phyloP scores from a whole-genome alignment of 1,140 invertebrate genomes.

The Drosophila varians region DNA sequence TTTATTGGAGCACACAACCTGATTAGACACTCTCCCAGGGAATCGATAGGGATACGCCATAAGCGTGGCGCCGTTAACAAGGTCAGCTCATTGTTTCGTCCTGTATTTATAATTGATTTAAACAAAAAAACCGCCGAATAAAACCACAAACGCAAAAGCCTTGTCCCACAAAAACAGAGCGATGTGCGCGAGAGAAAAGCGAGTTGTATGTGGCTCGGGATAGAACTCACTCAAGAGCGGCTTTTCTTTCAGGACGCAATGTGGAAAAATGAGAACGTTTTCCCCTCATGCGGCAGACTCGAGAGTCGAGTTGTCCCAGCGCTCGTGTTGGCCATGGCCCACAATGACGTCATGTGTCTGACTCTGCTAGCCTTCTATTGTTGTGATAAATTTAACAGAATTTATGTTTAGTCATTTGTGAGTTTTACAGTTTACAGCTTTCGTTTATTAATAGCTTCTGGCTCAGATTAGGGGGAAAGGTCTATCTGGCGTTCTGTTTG shows the following conservation, averaged over 20 bases:
- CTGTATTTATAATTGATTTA: slow-evolving; percentile 79
- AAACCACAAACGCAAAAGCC: slow-evolving; percentile 56
- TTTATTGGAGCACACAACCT: slow-evolving; percentile 57
- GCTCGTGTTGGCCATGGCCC: slow-evolving; percentile 36
- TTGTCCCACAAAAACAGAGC: slow-evolving; percentile 47
- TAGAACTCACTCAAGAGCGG: slow-evolving; percentile 28
- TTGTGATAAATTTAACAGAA: slow-evolving; percentile 68
- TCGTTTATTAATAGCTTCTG: slow-evolving; percentile 58
- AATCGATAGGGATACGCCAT: slow-evolving; percentile 45
- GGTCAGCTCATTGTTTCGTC: slow-evolving; percentile 69
- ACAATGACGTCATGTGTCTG: slow-evolving; percentile 68
- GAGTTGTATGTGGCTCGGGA: background rate
- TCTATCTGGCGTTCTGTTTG: background rate
- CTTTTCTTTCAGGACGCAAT: background rate
- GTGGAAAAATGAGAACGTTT: background rate
- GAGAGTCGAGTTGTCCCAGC: slow-evolving; percentile 41
- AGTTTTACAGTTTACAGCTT: slow-evolving; percentile 43
- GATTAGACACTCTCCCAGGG: slow-evolving; percentile 28
- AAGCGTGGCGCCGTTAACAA: no score
- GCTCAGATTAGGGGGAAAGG: slow-evolving; percentile 20
- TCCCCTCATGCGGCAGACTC: slow-evolving; percentile 4
- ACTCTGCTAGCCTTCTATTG: slow-evolving; percentile 43
- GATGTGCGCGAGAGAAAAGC: background rate
- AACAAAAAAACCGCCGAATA: slow-evolving; percentile 51
- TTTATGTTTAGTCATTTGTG: slow-evolving; percentile 70